A percentile compares a stretch with the other conserved stretches of the same genome.
phyloP scores from a whole-genome alignment of 2,888 invertebrate genomes.

The Euplagia quadripunctaria region DNA sequence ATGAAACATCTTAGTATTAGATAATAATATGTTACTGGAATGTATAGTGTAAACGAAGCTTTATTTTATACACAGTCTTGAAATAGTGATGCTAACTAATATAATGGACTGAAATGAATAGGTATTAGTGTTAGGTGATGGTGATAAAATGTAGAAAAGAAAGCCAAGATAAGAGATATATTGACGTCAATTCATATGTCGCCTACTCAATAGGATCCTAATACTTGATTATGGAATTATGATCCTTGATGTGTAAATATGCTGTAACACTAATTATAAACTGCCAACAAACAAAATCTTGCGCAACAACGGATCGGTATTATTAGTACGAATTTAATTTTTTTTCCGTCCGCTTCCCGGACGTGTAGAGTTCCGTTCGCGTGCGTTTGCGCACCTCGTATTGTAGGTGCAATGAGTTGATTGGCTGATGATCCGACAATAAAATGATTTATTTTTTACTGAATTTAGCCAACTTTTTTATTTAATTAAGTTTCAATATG shows the following conservation, averaged over 20 bases:
- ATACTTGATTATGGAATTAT: conserved; percentile 29
- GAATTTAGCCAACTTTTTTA: too few relatives aligned
- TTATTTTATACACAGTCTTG: conserved; percentile 42
- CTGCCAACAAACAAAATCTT: conserved; percentile 56
- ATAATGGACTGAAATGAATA: conserved; percentile 1
- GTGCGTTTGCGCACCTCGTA: conserved; percentile 61
- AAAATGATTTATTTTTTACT: not conserved
- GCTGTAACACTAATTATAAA: conserved; percentile 57
- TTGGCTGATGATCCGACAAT: conserved; percentile 14
- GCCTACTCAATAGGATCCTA: conserved; percentile 16
- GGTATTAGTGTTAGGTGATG: not conserved
- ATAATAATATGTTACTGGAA: conserved; percentile 35
- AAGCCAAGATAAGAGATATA: too few relatives aligned
- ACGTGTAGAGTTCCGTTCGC: conserved; percentile 78
- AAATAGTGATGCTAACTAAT: conserved; percentile 21
- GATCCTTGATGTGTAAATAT: conserved; percentile 40
- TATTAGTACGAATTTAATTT: conserved; percentile 66
- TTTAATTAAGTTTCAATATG: too few relatives aligned
- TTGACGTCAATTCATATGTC: too few relatives aligned
- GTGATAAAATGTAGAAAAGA: too few relatives aligned
- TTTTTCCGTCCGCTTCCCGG: conserved; percentile 82
- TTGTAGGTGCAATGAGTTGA: conserved; percentile 13
- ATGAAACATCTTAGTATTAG: conserved; percentile 38
- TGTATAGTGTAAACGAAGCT: conserved; percentile 32
- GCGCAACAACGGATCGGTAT: conserved; percentile 71